A percentile compares a stretch with the other conserved stretches of the same genome.
Conservation (phyloP, 2,797 vertebrate genomes). For the Paedocypris micromegethes region DNA sequence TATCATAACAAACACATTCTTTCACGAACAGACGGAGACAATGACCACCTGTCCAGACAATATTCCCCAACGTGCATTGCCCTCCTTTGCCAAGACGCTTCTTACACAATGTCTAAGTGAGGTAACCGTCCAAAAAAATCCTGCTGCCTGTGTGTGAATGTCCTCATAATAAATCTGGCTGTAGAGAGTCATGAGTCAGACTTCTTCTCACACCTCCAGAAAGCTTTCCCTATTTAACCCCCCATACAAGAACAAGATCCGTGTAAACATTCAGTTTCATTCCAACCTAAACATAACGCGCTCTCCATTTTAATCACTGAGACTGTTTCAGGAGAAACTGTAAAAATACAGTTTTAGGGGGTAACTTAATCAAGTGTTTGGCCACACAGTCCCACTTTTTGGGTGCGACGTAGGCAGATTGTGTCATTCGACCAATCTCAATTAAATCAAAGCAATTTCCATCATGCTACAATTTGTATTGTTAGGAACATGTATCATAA, state of each 20-base stretch:
- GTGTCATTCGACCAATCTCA: no score
- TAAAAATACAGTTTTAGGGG: no score
- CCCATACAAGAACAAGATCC: conserved; percentile 31
- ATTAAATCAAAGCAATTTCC: no score
- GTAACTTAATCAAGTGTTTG: no score
- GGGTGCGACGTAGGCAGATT: no score
- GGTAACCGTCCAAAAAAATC: conserved; percentile 29
- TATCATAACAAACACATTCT: conserved; percentile 62
- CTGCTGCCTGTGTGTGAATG: conserved; percentile 18
- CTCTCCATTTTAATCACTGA: no score
- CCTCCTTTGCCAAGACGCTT: conserved; percentile 43
- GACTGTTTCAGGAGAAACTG: no score
- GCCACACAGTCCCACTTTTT: no score
- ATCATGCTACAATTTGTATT: no score
- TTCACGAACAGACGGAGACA: conserved; percentile 40
- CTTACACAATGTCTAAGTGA: conserved; percentile 44
- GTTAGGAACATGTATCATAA: no score
- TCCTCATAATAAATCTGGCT: conserved; percentile 25
- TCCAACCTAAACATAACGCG: not conserved
- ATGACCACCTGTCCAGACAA: conserved; percentile 58
- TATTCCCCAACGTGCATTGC: conserved; percentile 48
- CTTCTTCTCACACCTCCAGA: conserved; percentile 29
- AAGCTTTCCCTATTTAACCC: conserved; percentile 37
- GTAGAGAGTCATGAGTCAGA: conserved; percentile 28
- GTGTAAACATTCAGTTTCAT: conserved; percentile 13